Evolutionary conservation across 1,140 invertebrate genomes (phyloP).

Genomic region (Platyura marginata): DNA sequence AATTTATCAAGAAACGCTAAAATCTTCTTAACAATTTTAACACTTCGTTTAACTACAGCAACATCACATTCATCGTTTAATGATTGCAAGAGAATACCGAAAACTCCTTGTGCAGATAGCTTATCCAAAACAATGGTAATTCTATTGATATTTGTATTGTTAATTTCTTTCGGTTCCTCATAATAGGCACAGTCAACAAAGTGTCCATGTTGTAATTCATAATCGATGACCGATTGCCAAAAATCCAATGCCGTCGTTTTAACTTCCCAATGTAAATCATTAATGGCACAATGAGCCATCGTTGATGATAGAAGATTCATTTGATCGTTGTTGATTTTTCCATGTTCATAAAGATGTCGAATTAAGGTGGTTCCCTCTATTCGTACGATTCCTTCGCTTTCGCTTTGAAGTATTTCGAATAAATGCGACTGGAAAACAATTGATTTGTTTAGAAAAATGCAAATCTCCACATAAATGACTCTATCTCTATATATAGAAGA

Average conservation of each 20-base stretch:
- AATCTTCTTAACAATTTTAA: constrained; percentile 34
- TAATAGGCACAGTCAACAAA: constrained; percentile 53
- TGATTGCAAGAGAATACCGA: constrained; percentile 41
- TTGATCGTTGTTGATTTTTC: constrained; percentile 31
- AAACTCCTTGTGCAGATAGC: constrained; percentile 40
- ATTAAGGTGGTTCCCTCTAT: constrained; percentile 46
- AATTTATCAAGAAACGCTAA: constrained; percentile 35
- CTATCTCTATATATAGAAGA: too few species aligned
- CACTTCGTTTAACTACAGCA: constrained; percentile 41
- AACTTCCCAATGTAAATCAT: constrained; percentile 63
- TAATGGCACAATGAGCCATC: constrained; percentile 40
- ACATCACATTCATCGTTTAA: constrained; percentile 50
- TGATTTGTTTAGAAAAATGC: too few species aligned
- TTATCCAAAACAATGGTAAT: constrained; percentile 44
- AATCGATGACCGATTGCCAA: constrained; percentile 46
- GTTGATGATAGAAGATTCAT: constrained; percentile 30
- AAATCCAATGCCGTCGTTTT: constrained; percentile 47
- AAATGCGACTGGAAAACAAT: constrained; percentile 43
- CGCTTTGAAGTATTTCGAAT: constrained; percentile 37
- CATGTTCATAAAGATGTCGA: constrained; percentile 40
- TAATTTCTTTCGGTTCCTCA: constrained; percentile 56
- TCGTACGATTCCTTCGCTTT: constrained; percentile 54
- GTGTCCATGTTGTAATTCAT: constrained; percentile 46
- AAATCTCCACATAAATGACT: too few species aligned
- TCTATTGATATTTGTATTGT: constrained; percentile 41